Conservation (phyloP, 2,888 invertebrate species). For the Microctonus hyperodae region DNA sequence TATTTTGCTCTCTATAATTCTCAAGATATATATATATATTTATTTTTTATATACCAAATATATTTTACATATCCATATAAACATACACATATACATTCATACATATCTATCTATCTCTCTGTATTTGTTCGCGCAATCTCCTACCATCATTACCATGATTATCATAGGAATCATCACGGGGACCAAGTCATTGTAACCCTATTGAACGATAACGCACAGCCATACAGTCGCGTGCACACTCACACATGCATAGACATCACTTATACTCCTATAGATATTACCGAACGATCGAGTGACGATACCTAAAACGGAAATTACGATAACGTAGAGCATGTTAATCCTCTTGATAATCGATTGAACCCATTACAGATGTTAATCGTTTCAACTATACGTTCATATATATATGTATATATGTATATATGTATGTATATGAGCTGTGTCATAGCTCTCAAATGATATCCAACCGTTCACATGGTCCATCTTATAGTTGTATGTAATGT, state of each 20-base stretch:
- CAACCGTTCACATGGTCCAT: constrained; percentile 28
- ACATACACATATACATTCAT: too few species aligned
- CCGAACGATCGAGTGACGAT: constrained; percentile 39
- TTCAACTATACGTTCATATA: constrained; percentile 4
- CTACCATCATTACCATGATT: constrained; percentile 4
- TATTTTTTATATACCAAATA: not conserved
- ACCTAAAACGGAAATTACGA: constrained; percentile 41
- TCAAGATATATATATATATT: not conserved
- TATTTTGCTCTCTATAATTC: constrained; percentile 1
- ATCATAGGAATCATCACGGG: not conserved
- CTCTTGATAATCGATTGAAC: constrained; percentile 47
- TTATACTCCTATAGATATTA: not conserved
- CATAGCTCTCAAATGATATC: constrained; percentile 20
- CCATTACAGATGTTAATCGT: constrained; percentile 46
- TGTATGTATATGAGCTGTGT: constrained; percentile 35
- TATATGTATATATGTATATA: not conserved
- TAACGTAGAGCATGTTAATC: constrained; percentile 48
- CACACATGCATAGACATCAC: not conserved
- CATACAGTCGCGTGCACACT: not conserved
- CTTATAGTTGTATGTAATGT: too few species aligned
- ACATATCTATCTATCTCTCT: not conserved
- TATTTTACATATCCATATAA: too few species aligned
- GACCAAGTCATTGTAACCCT: constrained; percentile 5
- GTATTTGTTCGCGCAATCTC: constrained; percentile 13
- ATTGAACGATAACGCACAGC: constrained; percentile 7